Percentiles rank a stretch among this genome's conserved stretches.
phyloP scores from a whole-genome alignment of 2,113 vertebrate genomes.

The Saimiri boliviensis region DNA sequence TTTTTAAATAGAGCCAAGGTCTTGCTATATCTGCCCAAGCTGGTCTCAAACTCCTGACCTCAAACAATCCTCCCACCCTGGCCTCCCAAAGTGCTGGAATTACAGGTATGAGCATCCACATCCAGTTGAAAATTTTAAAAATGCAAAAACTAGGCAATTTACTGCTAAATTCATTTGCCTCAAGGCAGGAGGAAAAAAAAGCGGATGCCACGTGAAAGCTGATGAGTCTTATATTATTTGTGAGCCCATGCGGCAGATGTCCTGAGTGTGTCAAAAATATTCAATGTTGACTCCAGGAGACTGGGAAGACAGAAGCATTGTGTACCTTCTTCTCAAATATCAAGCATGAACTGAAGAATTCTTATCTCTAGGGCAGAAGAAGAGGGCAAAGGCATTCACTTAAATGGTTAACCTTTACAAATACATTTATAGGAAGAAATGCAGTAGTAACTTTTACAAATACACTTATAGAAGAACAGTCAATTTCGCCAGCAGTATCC shows the following conservation, averaged over 20 bases:
- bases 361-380: slow-evolving; percentile 32
- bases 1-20: no score
- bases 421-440: not conserved
- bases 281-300: not conserved
- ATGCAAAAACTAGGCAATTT: not conserved
- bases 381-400: slow-evolving; percentile 14
- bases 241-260: not conserved
- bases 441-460: not conserved
- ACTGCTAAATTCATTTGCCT: not conserved
- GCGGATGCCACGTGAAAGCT: not conserved
- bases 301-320: not conserved
- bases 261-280: not conserved
- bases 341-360: not conserved
- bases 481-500: not conserved
- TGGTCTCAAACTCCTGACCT: no score
- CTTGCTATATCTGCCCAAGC: no score
- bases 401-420: not conserved
- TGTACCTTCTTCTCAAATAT: not conserved
- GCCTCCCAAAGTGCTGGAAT: no score
- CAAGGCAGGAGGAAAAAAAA: not conserved
- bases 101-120: no score
- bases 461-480: not conserved
- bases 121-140: not conserved
- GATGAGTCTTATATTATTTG: not conserved
- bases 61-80: no score